Base-by-base conservation (phyloP, 2,888 invertebrate genomes). In the Podotricha telesiphe region DNA sequence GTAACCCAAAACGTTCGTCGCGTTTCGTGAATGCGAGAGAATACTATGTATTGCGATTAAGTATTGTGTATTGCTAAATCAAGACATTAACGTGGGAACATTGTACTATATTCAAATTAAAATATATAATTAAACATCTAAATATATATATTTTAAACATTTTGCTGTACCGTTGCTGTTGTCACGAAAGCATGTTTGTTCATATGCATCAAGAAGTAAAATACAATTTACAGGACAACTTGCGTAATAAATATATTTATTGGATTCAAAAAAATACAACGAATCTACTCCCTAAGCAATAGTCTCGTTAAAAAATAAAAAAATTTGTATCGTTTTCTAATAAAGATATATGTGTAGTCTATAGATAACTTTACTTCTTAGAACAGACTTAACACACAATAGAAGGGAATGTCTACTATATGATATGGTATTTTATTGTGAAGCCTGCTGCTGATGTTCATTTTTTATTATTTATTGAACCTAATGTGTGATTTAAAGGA, bases 1-100 rank as follows among this genome's bases (percentile, higher is more conserved):
- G 89, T 84, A 86, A 91, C 84, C 82, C 78, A 86, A 87, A 82
- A 81, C 86, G 80, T 75, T 80, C 77, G 80, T 86, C 86, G 75
- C 72, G 80, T 89, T 86, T 84, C 86, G 80, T 80, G 50, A 65
- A 51, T 40, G 65, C 22, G 11, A 53, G 6, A 55, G 28, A 7
- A 48, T 42, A 42, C 11, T 28, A 28, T 28, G 28, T 15, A 51
- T 61, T 53, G 45, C 34, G n/a, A n/a, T n/a, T n/a, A n/a, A n/a
- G n/a, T n/a, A 11, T 15, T 28, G 15, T 15, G 17, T 15, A 51
- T 61, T 53, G 45, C 34, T 67, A 61, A 42, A 28, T 62, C 42
- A 59, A 2, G 6, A n/a, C 40, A 11, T 56, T n/a, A 28, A 59
- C 10, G 11, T 59, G n/a, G n/a, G n/a, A n/a, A n/a, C n/a, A n/a